Evolutionary conservation across 2,888 invertebrate species (phyloP).

Genomic region (Trachelus tabidus): DNA sequence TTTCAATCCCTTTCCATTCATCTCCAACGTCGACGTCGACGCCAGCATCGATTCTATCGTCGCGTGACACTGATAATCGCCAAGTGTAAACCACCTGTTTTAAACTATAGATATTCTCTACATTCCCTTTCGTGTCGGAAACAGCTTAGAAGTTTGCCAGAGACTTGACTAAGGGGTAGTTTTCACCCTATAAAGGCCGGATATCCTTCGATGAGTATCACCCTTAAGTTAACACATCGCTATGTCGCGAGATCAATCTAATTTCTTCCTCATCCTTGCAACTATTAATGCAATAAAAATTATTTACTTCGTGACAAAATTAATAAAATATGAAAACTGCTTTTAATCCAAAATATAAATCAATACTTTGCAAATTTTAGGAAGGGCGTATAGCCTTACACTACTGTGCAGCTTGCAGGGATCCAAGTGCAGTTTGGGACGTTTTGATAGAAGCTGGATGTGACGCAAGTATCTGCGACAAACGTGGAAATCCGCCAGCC

Average conservation of each 20-base stretch:
- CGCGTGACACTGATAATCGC: constrained; percentile 51
- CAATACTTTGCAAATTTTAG: constrained; percentile 57
- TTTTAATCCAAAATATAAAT: background rate
- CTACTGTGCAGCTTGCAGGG: constrained; percentile 73
- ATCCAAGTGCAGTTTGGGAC: constrained; percentile 72
- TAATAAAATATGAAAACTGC: background rate
- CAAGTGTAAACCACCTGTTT: constrained; percentile 58
- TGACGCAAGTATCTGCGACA: constrained; percentile 72
- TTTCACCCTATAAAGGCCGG: constrained; percentile 32
- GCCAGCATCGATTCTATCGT: constrained; percentile 22
- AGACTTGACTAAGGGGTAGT: constrained; percentile 14
- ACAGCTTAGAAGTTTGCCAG: background rate
- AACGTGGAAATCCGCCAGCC: constrained; percentile 69
- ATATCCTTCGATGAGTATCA: constrained; percentile 34
- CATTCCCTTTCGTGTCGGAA: constrained; percentile 16
- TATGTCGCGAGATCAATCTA: background rate
- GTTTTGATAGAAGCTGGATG: constrained; percentile 73
- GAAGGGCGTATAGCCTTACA: constrained; percentile 77
- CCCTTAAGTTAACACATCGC: background rate
- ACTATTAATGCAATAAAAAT: background rate
- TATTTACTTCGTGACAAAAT: background rate
- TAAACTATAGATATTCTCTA: constrained; percentile 22
- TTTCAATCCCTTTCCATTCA: background rate
- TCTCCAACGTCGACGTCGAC: background rate
- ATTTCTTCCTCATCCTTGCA: background rate